A percentile compares a stretch with the other conserved stretches of the same genome.
Conservation (phyloP, 2,888 invertebrate species). For the Drosophila mimetica region DNA sequence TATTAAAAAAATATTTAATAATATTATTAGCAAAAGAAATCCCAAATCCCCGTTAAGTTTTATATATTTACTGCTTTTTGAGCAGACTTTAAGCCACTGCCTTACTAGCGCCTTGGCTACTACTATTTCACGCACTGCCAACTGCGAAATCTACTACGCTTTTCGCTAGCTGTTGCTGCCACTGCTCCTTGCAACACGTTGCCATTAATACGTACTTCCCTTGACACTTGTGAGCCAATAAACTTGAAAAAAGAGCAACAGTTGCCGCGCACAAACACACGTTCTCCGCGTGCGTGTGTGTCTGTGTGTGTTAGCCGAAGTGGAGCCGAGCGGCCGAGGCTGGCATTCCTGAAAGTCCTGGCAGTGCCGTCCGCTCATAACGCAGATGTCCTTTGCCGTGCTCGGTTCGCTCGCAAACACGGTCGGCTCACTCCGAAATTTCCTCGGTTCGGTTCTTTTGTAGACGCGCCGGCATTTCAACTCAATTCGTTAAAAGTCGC, state of each 20-base stretch:
- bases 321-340: slow-evolving; percentile 27
- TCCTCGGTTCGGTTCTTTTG: slow-evolving; percentile 17
- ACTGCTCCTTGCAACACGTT: slow-evolving; percentile 72
- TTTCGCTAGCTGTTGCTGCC: slow-evolving; percentile 26
- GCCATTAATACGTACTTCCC: slow-evolving; percentile 77
- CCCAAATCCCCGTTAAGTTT: not conserved
- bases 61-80: not conserved
- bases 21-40: not conserved
- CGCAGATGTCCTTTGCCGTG: slow-evolving; percentile 79
- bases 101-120: slow-evolving; percentile 50
- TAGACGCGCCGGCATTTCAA: slow-evolving; percentile 56
- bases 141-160: slow-evolving; percentile 37
- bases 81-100: slow-evolving; percentile 37
- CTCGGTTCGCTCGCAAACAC: slow-evolving; percentile 56
- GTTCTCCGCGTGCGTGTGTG: not conserved
- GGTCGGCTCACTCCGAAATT: slow-evolving; percentile 26
- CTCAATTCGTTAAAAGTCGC: not conserved
- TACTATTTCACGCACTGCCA: slow-evolving; percentile 48
- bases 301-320: slow-evolving; percentile 50
- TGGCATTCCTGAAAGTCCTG: slow-evolving; percentile 7
- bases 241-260: slow-evolving; percentile 82
- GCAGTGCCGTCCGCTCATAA: slow-evolving; percentile 64
- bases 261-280: slow-evolving; percentile 71
- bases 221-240: slow-evolving; percentile 80
- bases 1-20: no score